phyloP scores from a whole-genome alignment of 1,140 invertebrate genomes.

The Leptinotarsa lineolata region DNA sequence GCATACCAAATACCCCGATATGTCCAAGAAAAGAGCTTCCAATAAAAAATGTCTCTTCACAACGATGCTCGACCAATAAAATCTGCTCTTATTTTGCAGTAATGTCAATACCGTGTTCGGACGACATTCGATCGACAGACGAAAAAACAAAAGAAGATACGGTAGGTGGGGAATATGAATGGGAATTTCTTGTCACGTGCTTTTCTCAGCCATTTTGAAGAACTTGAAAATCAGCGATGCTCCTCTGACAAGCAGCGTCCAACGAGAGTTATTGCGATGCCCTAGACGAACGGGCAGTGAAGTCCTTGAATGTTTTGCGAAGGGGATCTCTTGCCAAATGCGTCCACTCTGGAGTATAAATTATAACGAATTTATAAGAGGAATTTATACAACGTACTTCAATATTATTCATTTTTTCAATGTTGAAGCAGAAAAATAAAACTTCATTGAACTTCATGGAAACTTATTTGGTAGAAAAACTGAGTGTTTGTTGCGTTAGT shows the following conservation, averaged over 20 bases:
- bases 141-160: slow-evolving; percentile 16
- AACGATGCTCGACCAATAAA: slow-evolving; percentile 22
- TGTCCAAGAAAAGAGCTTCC: slow-evolving; percentile 17
- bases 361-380: too few species aligned
- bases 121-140: slow-evolving; percentile 17
- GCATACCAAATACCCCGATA: slow-evolving; percentile 11
- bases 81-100: slow-evolving; percentile 26
- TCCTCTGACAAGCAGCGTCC: slow-evolving; percentile 5
- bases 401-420: too few species aligned
- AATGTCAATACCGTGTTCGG: slow-evolving; percentile 23
- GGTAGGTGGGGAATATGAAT: slow-evolving; percentile 21
- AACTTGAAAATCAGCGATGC: slow-evolving; percentile 18
- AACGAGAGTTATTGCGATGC: slow-evolving; percentile 15
- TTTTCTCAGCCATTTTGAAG: slow-evolving; percentile 26
- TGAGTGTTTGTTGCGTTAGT: too few species aligned
- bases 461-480: too few species aligned
- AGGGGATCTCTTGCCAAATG: too few species aligned
- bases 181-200: slow-evolving; percentile 21
- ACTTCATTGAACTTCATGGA: too few species aligned
- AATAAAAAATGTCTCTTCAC: slow-evolving; percentile 21
- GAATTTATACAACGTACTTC: too few species aligned
- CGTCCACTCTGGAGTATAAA: too few species aligned
- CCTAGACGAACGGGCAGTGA: not conserved
- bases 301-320: not conserved
- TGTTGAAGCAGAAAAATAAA: too few species aligned